Evolutionary conservation across 1,140 invertebrate species (phyloP).

Genomic region (Neotoxoptera formosana): DNA sequence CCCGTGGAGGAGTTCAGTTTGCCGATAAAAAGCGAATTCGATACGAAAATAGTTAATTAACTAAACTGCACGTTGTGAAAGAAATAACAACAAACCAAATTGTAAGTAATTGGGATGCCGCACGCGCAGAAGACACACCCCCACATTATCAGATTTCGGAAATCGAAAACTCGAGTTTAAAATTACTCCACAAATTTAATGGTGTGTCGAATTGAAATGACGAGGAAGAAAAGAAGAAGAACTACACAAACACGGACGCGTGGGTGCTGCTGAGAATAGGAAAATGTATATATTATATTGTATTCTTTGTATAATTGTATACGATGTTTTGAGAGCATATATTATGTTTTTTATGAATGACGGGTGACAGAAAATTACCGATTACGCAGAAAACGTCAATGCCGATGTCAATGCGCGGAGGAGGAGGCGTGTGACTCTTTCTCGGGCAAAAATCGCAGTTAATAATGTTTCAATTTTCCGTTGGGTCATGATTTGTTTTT

Average conservation of each 20-base stretch:
- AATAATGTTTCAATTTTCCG: neutral
- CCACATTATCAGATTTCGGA: neutral
- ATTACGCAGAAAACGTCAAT: conserved; percentile 25
- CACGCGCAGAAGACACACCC: neutral
- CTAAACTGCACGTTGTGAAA: neutral
- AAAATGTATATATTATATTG: neutral
- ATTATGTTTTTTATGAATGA: neutral
- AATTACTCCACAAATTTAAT: neutral
- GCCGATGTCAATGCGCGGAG: neutral
- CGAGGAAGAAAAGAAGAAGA: neutral
- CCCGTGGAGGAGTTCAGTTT: neutral
- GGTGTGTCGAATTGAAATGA: neutral
- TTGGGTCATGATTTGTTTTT: neutral
- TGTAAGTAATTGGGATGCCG: neutral
- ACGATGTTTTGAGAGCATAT: neutral
- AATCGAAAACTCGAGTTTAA: neutral
- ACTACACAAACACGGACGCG: neutral
- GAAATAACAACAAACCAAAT: neutral
- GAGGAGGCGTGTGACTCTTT: neutral
- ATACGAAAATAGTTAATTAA: neutral
- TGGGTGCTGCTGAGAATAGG: neutral
- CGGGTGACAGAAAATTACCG: neutral
- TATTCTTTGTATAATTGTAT: neutral
- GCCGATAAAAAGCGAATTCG: neutral
- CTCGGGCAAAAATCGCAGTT: no score